A percentile compares a stretch with the other conserved stretches of the same genome.
Evolutionary conservation across 2,797 vertebrate species (phyloP).

Genomic region (Acanthurus leucopareius): DNA sequence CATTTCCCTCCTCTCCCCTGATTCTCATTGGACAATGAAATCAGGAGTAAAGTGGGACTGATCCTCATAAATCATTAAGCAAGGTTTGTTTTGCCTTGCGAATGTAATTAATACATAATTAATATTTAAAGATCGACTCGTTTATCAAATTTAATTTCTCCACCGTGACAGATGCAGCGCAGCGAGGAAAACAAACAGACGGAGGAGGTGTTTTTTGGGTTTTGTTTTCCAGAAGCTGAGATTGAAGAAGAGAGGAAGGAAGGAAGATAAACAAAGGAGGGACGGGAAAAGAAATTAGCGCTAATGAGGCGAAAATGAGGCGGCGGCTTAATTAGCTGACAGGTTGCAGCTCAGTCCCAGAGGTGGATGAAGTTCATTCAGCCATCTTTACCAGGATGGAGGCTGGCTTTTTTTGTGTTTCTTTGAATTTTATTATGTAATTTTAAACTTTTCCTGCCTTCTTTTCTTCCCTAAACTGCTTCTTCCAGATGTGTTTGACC

Average conservation of each 20-base stretch:
- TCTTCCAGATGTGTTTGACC: not conserved
- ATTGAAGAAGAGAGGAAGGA: conserved; percentile 2
- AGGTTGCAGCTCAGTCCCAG: conserved; percentile 69
- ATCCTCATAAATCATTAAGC: conserved; percentile 93
- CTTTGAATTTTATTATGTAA: too few species aligned
- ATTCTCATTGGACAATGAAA: conserved; percentile 83
- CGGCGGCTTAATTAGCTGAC: conserved; percentile 66
- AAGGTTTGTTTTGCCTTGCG: conserved; percentile 91
- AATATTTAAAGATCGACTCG: conserved; percentile 96
- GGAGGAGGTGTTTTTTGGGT: conserved; percentile 40
- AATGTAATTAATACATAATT: conserved; percentile 98
- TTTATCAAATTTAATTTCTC: conserved; percentile 92
- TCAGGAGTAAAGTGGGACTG: conserved; percentile 84
- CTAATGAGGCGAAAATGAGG: conserved; percentile 71
- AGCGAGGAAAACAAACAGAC: conserved; percentile 76
- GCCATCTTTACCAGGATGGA: not conserved
- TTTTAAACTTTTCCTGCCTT: not conserved
- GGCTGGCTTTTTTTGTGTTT: not conserved
- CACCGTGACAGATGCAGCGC: conserved; percentile 70
- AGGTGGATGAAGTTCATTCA: conserved; percentile 33
- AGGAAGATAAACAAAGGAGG: conserved; percentile 48
- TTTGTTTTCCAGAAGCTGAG: not conserved
- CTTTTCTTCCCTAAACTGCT: not conserved
- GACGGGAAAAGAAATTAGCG: conserved; percentile 50
- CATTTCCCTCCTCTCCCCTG: conserved; percentile 63